phyloP scores from a whole-genome alignment of 2,888 invertebrate genomes.

The Drosophila atripex region DNA sequence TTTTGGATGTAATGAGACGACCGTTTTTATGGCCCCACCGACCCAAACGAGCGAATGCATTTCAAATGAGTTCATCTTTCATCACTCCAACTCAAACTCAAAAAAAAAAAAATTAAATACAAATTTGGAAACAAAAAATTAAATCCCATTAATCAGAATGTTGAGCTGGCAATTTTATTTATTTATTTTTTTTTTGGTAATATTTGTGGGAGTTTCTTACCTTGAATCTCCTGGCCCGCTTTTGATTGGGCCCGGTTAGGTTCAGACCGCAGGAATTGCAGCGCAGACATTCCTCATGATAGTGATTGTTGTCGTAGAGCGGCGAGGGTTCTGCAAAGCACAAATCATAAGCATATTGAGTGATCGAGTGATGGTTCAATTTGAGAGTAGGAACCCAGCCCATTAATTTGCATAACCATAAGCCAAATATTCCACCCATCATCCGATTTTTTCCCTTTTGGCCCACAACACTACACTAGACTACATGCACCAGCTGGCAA shows the following conservation, averaged over 20 bases:
- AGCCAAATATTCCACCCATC: not conserved
- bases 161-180: not conserved
- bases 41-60: constrained; percentile 64
- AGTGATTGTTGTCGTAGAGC: constrained; percentile 96
- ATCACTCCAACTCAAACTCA: not conserved
- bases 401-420: constrained; percentile 68
- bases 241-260: constrained; percentile 94
- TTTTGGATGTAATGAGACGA: constrained; percentile 55
- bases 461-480: not conserved
- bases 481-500: constrained; percentile 51
- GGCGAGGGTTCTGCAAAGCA: constrained; percentile 92
- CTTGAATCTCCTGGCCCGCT: constrained; percentile 88
- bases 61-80: constrained; percentile 49
- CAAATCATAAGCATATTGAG: constrained; percentile 1
- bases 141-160: constrained; percentile 1
- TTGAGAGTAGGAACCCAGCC: constrained; percentile 3
- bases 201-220: constrained; percentile 58
- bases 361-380: not conserved
- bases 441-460: not conserved
- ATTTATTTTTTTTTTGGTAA: constrained; percentile 4
- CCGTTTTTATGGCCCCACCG: constrained; percentile 50
- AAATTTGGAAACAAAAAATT: not conserved
- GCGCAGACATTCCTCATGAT: constrained; percentile 98
- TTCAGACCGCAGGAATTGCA: constrained; percentile 98
- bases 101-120: not conserved